Base-by-base conservation (phyloP, 1,140 invertebrate species). In the Phymastichus coffea region DNA sequence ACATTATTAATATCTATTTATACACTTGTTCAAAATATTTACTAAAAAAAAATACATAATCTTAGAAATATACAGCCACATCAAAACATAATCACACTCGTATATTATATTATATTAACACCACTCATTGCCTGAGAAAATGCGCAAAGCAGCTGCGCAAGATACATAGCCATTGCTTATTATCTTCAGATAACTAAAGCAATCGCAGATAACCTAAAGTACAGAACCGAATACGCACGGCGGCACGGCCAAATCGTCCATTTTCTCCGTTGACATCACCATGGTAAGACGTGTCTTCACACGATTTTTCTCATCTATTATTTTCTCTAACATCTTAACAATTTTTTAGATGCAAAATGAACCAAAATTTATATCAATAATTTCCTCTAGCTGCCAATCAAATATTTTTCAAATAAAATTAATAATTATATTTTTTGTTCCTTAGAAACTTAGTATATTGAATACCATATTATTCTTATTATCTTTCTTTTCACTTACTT, bases 1-100 rank as follows among this genome's bases (percentile, higher is more conserved):
- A 64, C 70, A 73, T 75, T 46, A 28, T 65, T 28, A 44, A 52
- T 25, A 44, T 1, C 22, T 38, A 20, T 54, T 44, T 53, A n/a
- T n/a, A n/a, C n/a, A n/a, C n/a, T n/a, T n/a, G n/a, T n/a, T 0
- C 15, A 4, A 54, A 54, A 43, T n/a, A 52, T 14, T 1, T 15
- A 25, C 22, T 25, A 51, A 9, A 14, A 20, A 17, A 17, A 26
- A 41, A n/a, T 35, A 41, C 15, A 38, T 49, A n/a, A n/a, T 35
- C 33, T 35, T 28, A n/a, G 38, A 54, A 12, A 33, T 14, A 30
- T 43, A 26, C 15, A 15, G 30, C 37, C 12, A 12, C 12, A 26
- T 15, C 12, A 19, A 2, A 17, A 26, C 8, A n/a, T 37, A 47
- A 25, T 26, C 14, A 26, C n/a, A 57, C 2, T 30, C 15, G 40